Base-by-base conservation (phyloP, 2,113 vertebrate species). In the Orycteropus afer region DNA sequence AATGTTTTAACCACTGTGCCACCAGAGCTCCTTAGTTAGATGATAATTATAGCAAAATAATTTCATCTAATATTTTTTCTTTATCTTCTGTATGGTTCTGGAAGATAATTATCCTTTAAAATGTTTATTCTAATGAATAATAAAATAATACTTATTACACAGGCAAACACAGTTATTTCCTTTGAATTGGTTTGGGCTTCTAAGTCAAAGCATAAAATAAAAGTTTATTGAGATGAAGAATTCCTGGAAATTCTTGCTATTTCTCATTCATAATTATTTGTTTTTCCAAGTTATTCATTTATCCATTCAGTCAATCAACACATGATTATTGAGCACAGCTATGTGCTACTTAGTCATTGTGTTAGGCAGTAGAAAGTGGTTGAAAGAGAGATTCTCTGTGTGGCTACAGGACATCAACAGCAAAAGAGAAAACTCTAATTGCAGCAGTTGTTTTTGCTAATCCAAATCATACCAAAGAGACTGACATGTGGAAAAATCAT, bases 11-110 rank as follows among this genome's bases (percentile, higher is more conserved):
- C n/a, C n/a, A n/a, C n/a, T n/a, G n/a, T n/a, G n/a, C n/a, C n/a
- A n/a, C n/a, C n/a, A n/a, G n/a, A n/a, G n/a, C n/a, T n/a, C n/a
- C n/a, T 74, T 57, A 49, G 45, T 34, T 25, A 51, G 45, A 77
- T 51, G 45, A 34, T 51, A 77, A 61, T 29, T 80, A 53, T 42
- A 61, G 13, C 8, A 86, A 86, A 73, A 74, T 89, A 78, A 92
- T 76, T 69, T 34, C 65, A 69, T 67, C 1, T 85, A 79, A 29
- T 76, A 79, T 89, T 51, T 93, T 29, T 3, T 15, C 3, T 78
- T 94, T 93, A 85, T 95, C 59, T 86, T 96, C 34, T 94, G 14
- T 76, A 3, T 83, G 47, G 59, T 92, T 96, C 53, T 40, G 89
- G 59, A 95, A 84, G 25, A 84, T 76, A 74, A 88, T 79, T 85